Evolutionary conservation across 2,888 invertebrate genomes (phyloP).

Genomic region (Adela reaumurella): DNA sequence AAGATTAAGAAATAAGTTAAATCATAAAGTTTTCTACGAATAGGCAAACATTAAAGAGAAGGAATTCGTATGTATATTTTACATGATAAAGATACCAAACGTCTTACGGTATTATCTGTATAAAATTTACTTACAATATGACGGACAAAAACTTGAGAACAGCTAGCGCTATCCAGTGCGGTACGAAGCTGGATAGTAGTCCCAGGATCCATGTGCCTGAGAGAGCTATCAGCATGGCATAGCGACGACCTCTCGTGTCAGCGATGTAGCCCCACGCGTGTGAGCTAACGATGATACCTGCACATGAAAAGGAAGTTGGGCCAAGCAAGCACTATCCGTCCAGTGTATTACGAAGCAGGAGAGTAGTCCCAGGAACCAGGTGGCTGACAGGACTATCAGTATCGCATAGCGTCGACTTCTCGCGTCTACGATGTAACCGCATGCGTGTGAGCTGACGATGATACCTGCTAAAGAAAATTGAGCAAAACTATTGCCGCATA

Average conservation of each 20-base stretch:
- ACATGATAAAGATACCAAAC: no score
- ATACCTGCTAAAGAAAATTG: conserved; percentile 2
- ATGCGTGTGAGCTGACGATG: conserved; percentile 7
- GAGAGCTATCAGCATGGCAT: conserved; percentile 2
- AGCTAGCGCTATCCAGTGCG: background rate
- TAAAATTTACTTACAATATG: background rate
- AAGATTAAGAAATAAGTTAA: no score
- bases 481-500: no score
- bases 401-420: conserved; percentile 5
- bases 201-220: background rate
- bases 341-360: no score
- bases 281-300: conserved; percentile 7
- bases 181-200: background rate
- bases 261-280: conserved; percentile 8
- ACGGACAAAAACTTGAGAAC: background rate
- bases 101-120: no score
- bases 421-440: conserved; percentile 7
- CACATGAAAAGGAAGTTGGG: background rate
- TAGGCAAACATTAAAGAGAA: no score
- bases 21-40: no score
- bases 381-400: background rate
- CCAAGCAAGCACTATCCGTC: no score
- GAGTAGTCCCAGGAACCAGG: background rate
- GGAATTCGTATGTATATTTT: no score
- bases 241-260: conserved; percentile 6